These are phyloP conservation scores for Atopsyche davidsoni DNA, from an alignment of 1,140 invertebrate genomes.

Conservation along the genomic window DNA sequence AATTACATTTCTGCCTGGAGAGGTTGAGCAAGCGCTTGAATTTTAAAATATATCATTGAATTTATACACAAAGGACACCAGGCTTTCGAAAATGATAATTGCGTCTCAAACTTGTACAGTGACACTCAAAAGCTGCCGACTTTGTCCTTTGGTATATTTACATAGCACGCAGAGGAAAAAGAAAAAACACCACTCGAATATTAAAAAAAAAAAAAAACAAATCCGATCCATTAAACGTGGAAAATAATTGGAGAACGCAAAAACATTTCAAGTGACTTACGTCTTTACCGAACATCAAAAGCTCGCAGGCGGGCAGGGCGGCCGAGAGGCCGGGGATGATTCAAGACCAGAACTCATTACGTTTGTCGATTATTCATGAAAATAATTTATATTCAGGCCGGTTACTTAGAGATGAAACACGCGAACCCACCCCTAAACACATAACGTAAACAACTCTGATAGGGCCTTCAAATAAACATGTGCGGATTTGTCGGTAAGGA, in stretches of 20 bases:
- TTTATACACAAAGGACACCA: no score
- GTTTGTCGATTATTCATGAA: conserved; percentile 33
- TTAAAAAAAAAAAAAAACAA: no score
- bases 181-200: no score
- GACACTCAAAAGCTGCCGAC: no score
- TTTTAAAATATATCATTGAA: no score
- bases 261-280: conserved; percentile 5
- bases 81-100: no score
- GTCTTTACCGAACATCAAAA: conserved; percentile 19
- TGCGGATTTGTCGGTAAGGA: conserved; percentile 20
- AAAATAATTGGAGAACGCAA: conserved; percentile 8
- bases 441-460: conserved; percentile 27
- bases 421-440: conserved; percentile 22
- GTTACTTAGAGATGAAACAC: conserved; percentile 31
- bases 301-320: conserved; percentile 12
- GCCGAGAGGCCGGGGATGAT: conserved; percentile 14
- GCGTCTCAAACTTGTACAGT: no score
- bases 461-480: conserved; percentile 22
- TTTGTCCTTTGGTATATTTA: no score
- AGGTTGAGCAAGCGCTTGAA: no score
- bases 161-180: no score
- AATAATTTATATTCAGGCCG: conserved; percentile 32
- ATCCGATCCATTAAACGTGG: neutral
- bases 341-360: conserved; percentile 31
- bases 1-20: no score